Evolutionary conservation across 1,140 invertebrate genomes (phyloP), one percentile per base, ranked within the genome.

Genomic region (Druon quercuslanigerum): DNA sequence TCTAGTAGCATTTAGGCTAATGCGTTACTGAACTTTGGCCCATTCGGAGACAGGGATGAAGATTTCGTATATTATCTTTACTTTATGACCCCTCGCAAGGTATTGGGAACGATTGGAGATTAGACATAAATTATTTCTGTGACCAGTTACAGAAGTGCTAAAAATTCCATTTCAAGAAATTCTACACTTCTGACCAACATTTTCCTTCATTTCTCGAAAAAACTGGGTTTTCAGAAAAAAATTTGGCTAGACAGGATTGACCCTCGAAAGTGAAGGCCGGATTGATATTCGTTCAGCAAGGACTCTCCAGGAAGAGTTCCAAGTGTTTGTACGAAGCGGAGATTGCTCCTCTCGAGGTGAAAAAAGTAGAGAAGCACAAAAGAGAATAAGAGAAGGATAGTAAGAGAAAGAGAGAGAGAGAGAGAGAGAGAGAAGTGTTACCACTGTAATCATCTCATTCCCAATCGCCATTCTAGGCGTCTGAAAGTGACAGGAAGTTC

Each of bases 301-400:
- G 56, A 79, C 79, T 81, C 70, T 75, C 75, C 74, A 60, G 77
- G 66, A 78, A 83, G 79, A 80, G 80, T 82, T 82, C 72, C 52
- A 75, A 85, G 79, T 83, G 80, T 85, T 85, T 84, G 84, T 83
- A 82, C 80, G 75, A 81, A 57, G 50, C 81, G 80, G 84, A 83
- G 84, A 83, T 85, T 86, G 81, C 80, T 80, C 74, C 75, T 84
- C 79, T 81, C 72, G 78, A 20, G 72, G 52, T 40, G 20, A 71
- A 74, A 51, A 60, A 19, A 20, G 33, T 19, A 52, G 71, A 73
- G 66, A 20, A 13, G 19, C 74, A 73, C 74, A 72, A 74, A 25
- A 51, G 20, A 50, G 19, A 46, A 54, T 50, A 11, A 2, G 40
- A 73, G 52, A 72, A 7, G 54, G 8, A 76, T 7, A 19, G 51